These are phyloP conservation scores for Cebus imitator DNA, from an alignment of 2,113 vertebrate species.

Conservation along the genomic window DNA sequence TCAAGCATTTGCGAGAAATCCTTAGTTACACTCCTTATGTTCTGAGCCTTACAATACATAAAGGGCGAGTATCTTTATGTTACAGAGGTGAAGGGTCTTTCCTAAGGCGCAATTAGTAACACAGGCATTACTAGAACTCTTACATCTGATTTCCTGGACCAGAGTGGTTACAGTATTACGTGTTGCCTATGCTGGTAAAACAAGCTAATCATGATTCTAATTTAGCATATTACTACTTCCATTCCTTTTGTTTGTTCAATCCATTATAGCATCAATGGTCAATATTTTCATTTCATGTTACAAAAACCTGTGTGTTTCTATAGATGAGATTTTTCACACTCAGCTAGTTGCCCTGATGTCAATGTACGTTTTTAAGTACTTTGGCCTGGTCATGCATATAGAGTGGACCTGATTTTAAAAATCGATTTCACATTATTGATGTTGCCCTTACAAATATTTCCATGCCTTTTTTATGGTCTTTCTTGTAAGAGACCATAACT, in stretches of 20 bases:
- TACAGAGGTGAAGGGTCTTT: background rate
- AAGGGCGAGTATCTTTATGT: background rate
- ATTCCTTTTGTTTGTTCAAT: background rate
- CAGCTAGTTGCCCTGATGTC: background rate
- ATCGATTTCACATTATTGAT: background rate
- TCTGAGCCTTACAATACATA: background rate
- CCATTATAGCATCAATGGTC: background rate
- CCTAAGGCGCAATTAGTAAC: background rate
- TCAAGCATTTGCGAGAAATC: background rate
- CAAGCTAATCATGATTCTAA: background rate
- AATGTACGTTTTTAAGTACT: background rate
- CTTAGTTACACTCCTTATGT: background rate
- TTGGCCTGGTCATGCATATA: background rate
- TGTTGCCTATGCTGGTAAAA: background rate
- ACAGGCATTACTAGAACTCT: background rate
- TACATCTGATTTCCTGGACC: background rate
- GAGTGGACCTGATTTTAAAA: background rate
- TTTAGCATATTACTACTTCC: background rate
- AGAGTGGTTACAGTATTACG: background rate
- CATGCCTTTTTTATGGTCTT: background rate
- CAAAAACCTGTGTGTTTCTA: background rate
- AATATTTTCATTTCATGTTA: background rate
- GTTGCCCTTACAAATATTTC: background rate
- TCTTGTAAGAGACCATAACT: background rate
- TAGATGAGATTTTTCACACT: background rate